Conservation (phyloP, 2,888 invertebrate species). For the Reticulitermes lucifugus region DNA sequence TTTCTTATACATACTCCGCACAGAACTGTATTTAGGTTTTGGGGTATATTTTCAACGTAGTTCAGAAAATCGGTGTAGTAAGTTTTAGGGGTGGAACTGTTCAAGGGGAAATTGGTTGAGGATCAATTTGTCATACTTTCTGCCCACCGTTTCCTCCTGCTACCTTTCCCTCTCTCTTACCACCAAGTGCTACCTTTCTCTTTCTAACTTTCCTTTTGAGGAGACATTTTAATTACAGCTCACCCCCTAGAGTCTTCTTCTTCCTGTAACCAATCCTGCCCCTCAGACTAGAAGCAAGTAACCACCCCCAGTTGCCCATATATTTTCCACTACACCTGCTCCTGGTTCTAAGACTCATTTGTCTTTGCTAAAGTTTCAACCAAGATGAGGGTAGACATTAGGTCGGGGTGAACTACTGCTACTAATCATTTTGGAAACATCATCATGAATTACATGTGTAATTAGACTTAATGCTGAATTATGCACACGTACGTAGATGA, state of each 20-base stretch:
- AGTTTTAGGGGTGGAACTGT: neutral
- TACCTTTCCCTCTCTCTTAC: conserved; percentile 36
- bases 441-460: conserved; percentile 12
- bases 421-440: conserved; percentile 29
- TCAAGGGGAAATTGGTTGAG: conserved; percentile 28
- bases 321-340: conserved; percentile 48
- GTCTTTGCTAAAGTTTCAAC: conserved; percentile 45
- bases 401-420: neutral
- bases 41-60: neutral
- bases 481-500: neutral
- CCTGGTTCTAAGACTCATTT: conserved; percentile 40
- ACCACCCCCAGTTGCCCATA: conserved; percentile 36
- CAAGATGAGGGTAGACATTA: conserved; percentile 31
- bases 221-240: conserved; percentile 51
- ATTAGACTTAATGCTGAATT: conserved; percentile 22
- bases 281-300: conserved; percentile 7
- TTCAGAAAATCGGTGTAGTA: neutral
- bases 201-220: conserved; percentile 48
- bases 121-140: conserved; percentile 51
- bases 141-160: conserved; percentile 40
- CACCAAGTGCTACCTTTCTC: conserved; percentile 17
- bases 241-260: conserved; percentile 6
- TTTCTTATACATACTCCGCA: neutral
- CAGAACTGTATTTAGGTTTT: neutral
- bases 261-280: conserved; percentile 8